Conservation (phyloP, 2,113 vertebrate genomes). For the Balaeniceps rex region DNA sequence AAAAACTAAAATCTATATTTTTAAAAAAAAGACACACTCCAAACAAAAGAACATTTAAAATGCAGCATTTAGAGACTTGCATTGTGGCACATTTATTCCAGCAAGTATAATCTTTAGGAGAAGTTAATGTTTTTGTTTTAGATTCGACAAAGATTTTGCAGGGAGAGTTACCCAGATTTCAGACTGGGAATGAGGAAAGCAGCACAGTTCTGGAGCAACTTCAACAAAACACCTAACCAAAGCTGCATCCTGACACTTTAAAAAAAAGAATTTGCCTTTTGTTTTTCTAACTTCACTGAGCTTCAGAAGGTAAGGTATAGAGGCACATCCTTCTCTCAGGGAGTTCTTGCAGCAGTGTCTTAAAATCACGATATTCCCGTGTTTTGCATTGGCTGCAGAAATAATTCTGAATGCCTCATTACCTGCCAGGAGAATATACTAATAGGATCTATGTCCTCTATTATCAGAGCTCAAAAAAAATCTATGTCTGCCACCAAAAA, state of each 20-base stretch:
- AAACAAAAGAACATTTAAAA: not conserved
- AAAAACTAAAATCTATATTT: not conserved
- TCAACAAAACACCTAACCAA: not conserved
- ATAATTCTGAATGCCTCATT: not conserved
- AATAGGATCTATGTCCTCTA: not conserved
- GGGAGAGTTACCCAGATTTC: not conserved
- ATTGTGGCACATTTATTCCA: not conserved
- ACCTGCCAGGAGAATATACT: not conserved
- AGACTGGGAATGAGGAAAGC: not conserved
- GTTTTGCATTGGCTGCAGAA: not conserved
- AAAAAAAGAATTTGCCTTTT: not conserved
- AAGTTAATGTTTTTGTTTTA: not conserved
- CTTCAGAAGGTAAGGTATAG: not conserved
- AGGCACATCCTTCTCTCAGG: not conserved
- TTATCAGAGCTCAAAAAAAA: not conserved
- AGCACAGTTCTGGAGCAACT: not conserved
- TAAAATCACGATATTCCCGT: not conserved
- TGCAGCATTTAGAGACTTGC: not conserved
- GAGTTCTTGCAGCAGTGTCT: not conserved
- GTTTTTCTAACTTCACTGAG: not conserved
- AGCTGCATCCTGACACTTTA: not conserved
- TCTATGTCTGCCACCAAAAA: not conserved
- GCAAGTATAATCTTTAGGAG: not conserved
- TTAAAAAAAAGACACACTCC: not conserved
- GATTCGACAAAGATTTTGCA: not conserved